phyloP scores from a whole-genome alignment of 2,888 invertebrate genomes.

The Euclidia mi region DNA sequence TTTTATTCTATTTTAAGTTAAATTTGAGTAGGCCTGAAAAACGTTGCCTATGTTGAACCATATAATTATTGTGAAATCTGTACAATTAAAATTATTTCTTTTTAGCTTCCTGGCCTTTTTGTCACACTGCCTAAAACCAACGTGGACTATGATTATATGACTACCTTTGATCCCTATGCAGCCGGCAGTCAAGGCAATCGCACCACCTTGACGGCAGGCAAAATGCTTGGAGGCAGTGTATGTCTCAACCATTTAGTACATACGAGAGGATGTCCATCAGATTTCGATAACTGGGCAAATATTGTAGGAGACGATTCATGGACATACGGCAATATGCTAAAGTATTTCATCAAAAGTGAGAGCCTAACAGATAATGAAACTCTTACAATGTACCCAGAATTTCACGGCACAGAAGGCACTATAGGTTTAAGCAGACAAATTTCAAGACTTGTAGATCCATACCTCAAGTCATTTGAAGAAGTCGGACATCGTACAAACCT shows the following conservation, averaged over 20 bases:
- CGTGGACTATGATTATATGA: no score
- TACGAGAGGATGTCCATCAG: constrained; percentile 8
- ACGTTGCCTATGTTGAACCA: no score
- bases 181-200: neutral
- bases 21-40: no score
- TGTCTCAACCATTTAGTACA: constrained; percentile 31
- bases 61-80: no score
- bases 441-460: no score
- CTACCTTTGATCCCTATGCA: neutral
- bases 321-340: constrained; percentile 28
- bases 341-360: constrained; percentile 37
- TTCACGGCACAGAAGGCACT: constrained; percentile 38
- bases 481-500: no score
- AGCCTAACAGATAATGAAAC: constrained; percentile 17
- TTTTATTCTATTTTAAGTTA: no score
- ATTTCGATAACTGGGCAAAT: constrained; percentile 32
- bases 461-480: no score
- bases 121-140: no score
- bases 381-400: constrained; percentile 10
- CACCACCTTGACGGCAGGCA: constrained; percentile 31
- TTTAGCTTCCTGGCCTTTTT: no score
- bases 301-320: constrained; percentile 21
- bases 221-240: constrained; percentile 32
- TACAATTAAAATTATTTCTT: no score
- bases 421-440: constrained; percentile 27